These are phyloP conservation scores for Mycalesis mineus DNA, from an alignment of 2,888 invertebrate species.

Conservation along the genomic window DNA sequence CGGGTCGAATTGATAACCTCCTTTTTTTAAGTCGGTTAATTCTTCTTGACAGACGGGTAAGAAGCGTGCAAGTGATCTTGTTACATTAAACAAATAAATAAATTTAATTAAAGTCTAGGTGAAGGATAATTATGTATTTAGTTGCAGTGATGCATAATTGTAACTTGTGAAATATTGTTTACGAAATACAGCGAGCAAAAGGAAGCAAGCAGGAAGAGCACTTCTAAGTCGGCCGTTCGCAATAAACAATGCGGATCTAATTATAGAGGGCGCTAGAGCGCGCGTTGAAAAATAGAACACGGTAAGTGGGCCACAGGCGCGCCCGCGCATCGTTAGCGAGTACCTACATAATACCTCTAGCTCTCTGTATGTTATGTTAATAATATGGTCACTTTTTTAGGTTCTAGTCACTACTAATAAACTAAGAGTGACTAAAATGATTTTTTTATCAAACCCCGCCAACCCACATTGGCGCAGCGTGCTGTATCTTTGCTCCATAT, in stretches of 20 bases:
- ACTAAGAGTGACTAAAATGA: too few relatives aligned
- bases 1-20: too few relatives aligned
- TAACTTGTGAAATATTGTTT: neutral
- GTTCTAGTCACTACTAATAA: too few relatives aligned
- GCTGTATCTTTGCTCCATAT: too few relatives aligned
- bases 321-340: constrained; percentile 45
- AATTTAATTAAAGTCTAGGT: neutral
- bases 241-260: constrained; percentile 71
- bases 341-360: neutral
- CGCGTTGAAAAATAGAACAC: constrained; percentile 65
- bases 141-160: neutral
- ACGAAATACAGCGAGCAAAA: constrained; percentile 32
- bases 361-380: neutral
- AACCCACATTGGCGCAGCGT: too few relatives aligned
- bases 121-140: neutral
- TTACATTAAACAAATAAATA: neutral
- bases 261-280: constrained; percentile 64
- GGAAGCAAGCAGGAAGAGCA: constrained; percentile 59
- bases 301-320: constrained; percentile 67
- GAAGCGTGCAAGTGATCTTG: too few relatives aligned
- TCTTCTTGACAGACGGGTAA: too few relatives aligned
- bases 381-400: too few relatives aligned
- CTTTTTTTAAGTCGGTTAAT: too few relatives aligned
- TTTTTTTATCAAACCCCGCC: too few relatives aligned
- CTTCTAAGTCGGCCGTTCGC: constrained; percentile 54